Percentiles rank a stretch among this genome's conserved stretches.
phyloP scores from a whole-genome alignment of 2,888 invertebrate species.

The Boloria euphrosyne region DNA sequence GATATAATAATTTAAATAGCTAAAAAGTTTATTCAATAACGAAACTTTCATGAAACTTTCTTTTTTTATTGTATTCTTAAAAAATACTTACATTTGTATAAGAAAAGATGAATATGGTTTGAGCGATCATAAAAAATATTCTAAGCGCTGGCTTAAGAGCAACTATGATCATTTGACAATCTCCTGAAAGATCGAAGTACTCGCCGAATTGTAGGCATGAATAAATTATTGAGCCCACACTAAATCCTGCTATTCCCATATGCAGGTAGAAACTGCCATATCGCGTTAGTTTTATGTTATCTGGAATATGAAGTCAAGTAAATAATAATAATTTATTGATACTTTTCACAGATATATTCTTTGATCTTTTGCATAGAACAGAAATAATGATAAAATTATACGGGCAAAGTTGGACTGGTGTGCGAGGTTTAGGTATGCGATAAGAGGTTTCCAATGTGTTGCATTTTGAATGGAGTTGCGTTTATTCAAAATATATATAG shows the following conservation, averaged over 20 bases:
- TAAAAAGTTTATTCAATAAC: too few species aligned
- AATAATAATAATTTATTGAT: not conserved
- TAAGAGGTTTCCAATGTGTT: not conserved
- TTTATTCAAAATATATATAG: too few species aligned
- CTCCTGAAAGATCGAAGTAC: slow-evolving; percentile 85
- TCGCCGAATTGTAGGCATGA: slow-evolving; percentile 87
- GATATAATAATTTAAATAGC: too few species aligned
- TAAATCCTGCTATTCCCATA: slow-evolving; percentile 85
- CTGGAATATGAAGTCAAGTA: slow-evolving; percentile 45
- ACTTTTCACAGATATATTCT: too few species aligned
- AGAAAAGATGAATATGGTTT: slow-evolving; percentile 88
- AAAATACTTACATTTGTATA: slow-evolving; percentile 83
- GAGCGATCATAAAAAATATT: slow-evolving; percentile 85
- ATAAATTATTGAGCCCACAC: slow-evolving; percentile 87
- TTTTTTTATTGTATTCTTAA: slow-evolving; percentile 22
- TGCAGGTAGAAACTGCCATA: slow-evolving; percentile 85
- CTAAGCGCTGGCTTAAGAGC: slow-evolving; percentile 84
- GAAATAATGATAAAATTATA: too few species aligned
- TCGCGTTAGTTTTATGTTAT: slow-evolving; percentile 60
- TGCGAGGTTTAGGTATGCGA: too few species aligned
- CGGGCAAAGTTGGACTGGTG: too few species aligned
- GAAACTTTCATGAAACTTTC: too few species aligned
- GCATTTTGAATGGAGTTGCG: slow-evolving; percentile 1
- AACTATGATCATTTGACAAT: slow-evolving; percentile 82
- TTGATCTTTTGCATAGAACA: too few species aligned